phyloP scores from a whole-genome alignment of 2,888 invertebrate species.

The Pristionchus entomophagus region DNA sequence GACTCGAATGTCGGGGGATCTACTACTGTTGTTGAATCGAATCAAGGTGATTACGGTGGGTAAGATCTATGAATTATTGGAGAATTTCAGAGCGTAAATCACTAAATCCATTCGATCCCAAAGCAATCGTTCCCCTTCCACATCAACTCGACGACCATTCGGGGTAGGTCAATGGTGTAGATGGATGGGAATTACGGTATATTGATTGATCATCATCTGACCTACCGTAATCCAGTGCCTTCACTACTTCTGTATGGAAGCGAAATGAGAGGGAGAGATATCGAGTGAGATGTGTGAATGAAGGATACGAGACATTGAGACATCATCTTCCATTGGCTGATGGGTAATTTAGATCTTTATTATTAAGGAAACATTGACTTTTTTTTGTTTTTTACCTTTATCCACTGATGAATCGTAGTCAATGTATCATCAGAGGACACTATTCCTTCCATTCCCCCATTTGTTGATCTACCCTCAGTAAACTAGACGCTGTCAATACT shows the following conservation, averaged over 20 bases:
- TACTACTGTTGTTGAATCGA: background rate
- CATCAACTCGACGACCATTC: conserved; percentile 70
- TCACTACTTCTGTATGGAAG: conserved; percentile 74
- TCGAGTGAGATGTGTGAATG: conserved; percentile 77
- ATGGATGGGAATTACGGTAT: too few species aligned
- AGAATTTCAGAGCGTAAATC: background rate
- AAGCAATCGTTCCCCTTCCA: conserved; percentile 76
- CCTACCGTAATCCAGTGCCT: conserved; percentile 46
- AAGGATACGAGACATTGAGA: conserved; percentile 76
- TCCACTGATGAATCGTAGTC: too few species aligned
- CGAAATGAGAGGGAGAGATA: conserved; percentile 77
- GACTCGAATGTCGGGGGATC: background rate
- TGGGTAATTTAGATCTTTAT: too few species aligned
- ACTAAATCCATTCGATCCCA: conserved; percentile 74
- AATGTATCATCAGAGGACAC: too few species aligned
- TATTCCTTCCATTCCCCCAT: too few species aligned
- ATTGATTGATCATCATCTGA: too few species aligned
- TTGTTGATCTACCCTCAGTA: too few species aligned
- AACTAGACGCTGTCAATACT: background rate
- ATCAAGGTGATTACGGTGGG: conserved; percentile 10
- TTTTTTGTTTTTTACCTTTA: too few species aligned
- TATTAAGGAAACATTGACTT: too few species aligned
- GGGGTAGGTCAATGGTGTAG: conserved; percentile 56
- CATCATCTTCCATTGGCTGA: conserved; percentile 76
- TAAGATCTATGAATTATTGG: too few species aligned